Evolutionary conservation across 1,140 invertebrate genomes (phyloP), one percentile per base, ranked within the genome.

Genomic region (Antheraea mylitta): DNA sequence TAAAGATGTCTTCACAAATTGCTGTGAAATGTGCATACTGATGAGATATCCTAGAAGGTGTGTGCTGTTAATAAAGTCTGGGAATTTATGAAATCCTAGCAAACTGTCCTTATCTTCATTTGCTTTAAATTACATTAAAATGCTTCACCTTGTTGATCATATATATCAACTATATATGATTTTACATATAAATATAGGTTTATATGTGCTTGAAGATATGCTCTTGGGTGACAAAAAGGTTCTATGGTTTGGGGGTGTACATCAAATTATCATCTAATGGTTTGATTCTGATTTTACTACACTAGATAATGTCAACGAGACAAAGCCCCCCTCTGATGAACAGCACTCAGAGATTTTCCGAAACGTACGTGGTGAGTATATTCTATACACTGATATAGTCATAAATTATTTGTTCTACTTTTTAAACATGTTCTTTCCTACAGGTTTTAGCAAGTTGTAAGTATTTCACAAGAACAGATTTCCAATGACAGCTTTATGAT

Each of bases 271-370:
- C 48, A 62, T 87, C 85, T 87, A 89, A 89, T 83, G 68, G 74
- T 79, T 79, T 87, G 85, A 88, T 87, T 90, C 83, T 90, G 78
- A 79, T 84, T 87, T 86, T 58, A 82, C 82, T 79, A 87, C 72
- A 83, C 67, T 90, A 88, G 87, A 90, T 30, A n/a, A 4, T 90
- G 67, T 74, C 64, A 80, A 78, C 75, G 85, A 9, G 10, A 42
- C 38, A 42, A 53, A 53, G 11, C 45, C 13, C 45, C 7, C 45
- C 45, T 53, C 45, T 53, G 11, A 16, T 16, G 16, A 53, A 53
- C 45, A 53, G 45, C 45, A 53, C 45, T 53, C 45, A 53, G 45
- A 53, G 45, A 53, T 53, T 0, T 53, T 53, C 45, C 45, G 11
- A 16, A 16, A 53, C 16, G 45, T 53, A 53, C 13, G 45, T 53